Conservation (phyloP, 2,797 vertebrate species). For the Xenentodon cancila region DNA sequence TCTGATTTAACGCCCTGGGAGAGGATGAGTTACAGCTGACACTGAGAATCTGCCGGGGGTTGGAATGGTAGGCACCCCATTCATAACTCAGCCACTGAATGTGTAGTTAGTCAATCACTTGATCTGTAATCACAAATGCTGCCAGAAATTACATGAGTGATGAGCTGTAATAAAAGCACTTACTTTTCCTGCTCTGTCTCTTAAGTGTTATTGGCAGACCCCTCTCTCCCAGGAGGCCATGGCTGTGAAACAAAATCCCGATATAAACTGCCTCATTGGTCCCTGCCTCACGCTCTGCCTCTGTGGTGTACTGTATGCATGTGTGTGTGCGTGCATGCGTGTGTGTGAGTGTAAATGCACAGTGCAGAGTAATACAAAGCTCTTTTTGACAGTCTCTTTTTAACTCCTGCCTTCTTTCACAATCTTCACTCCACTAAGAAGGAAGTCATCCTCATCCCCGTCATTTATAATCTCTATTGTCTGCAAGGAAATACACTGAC, state of each 20-base stretch:
- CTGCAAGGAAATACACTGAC: conserved; percentile 34
- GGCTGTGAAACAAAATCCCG: conserved; percentile 84
- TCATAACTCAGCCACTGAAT: conserved; percentile 93
- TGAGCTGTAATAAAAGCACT: conserved; percentile 91
- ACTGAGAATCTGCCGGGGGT: conserved; percentile 73
- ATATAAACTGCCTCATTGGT: conserved; percentile 84
- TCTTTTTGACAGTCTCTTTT: conserved; percentile 68
- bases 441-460: conserved; percentile 53
- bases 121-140: conserved; percentile 98
- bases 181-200: conserved; percentile 85
- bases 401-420: conserved; percentile 62
- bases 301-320: conserved; percentile 54
- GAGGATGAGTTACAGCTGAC: conserved; percentile 83
- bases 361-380: conserved; percentile 66
- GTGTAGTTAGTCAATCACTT: conserved; percentile 99
- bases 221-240: conserved; percentile 81
- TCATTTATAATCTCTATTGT: conserved; percentile 60
- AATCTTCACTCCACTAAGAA: conserved; percentile 61
- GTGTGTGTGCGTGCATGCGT: conserved; percentile 43
- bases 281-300: conserved; percentile 73
- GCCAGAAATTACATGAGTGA: conserved; percentile 97
- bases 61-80: conserved; percentile 77
- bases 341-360: conserved; percentile 41
- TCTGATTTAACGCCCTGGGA: conserved; percentile 79
- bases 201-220: conserved; percentile 89